Conservation (phyloP, 92 coral and sea anemone genomes). For the Epizoanthus scotinus region DNA sequence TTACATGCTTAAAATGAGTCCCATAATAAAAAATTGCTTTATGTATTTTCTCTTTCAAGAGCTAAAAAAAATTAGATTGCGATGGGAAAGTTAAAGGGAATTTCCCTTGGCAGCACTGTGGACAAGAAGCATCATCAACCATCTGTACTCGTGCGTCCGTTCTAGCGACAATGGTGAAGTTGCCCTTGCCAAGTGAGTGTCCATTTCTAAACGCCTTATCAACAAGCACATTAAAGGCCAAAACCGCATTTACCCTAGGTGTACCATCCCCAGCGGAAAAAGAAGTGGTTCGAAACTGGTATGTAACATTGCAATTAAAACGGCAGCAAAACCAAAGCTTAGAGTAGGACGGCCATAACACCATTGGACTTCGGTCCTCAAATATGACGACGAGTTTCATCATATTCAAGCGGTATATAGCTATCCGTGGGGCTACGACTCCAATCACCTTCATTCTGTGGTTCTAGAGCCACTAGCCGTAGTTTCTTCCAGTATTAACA, state of each 20-base stretch:
- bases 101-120: conserved; percentile 35
- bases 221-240: conserved; percentile 49
- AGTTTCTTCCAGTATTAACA: no score
- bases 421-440: no score
- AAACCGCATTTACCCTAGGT: conserved; percentile 35
- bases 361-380: no score
- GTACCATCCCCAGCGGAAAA: conserved; percentile 40
- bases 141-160: conserved; percentile 49
- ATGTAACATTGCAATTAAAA: not conserved
- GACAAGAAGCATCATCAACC: conserved; percentile 54
- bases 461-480: no score
- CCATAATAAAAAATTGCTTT: not conserved
- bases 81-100: conserved; percentile 42
- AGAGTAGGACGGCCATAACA: no score
- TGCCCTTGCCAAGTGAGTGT: conserved; percentile 53
- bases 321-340: no score
- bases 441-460: no score
- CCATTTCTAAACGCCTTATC: conserved; percentile 38
- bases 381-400: no score
- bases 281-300: conserved; percentile 57
- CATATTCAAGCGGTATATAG: no score
- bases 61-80: conserved; percentile 40
- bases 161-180: conserved; percentile 49
- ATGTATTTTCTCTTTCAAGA: conserved; percentile 18
- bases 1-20: not conserved